Base-by-base conservation (phyloP, 2,888 invertebrate genomes). In the Ophion ellenae region DNA sequence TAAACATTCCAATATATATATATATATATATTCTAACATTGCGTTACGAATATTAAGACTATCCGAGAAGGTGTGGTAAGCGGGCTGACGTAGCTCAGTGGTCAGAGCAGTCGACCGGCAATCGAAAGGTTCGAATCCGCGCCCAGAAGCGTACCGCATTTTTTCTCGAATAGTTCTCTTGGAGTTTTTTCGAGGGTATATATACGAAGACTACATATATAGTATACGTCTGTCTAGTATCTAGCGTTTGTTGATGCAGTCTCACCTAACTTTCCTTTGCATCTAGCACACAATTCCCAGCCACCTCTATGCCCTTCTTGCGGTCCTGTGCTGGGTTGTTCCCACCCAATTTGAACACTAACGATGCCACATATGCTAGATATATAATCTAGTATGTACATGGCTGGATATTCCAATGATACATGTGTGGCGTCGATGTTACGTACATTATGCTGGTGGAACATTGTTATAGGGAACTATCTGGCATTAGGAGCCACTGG, bases 381-480 rank as follows among this genome's bases (percentile, higher is more conserved):
- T 28, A 57, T 20, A 45, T 24, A n/a, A 11, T 32, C 17, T 10
- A 28, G 28, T 57, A 53, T 53, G n/a, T 28, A n/a, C 57, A n/a
- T 7, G 57, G 28, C 11, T 59, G 75, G 45, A 24, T 78, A 78
- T 71, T 36, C 47, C 36, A 24, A 32, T 47, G 28, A 80, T 71
- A 70, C 71, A 71, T 69, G 75, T 79, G 61, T 70, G 69, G 63
- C 47, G 64, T 70, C 75, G 40, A 75, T 59, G 63, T 20, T 40
- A 47, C 11, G 45, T 53, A 53, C 40, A 14, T 75, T 61, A 71
- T 80, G 47, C 82, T 71, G 79, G 75, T 79, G 71, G 66, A 84
- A 84, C 83, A 84, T 80, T 82, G 70, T 69, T 11, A 32, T 32
- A 57, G 67, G 36, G 75, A 59, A 45, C n/a, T 45, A 66, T 66